Percentiles rank a stretch among this genome's conserved stretches.
phyloP scores from a whole-genome alignment of 2,797 vertebrate species.

The Alcedo atthis region DNA sequence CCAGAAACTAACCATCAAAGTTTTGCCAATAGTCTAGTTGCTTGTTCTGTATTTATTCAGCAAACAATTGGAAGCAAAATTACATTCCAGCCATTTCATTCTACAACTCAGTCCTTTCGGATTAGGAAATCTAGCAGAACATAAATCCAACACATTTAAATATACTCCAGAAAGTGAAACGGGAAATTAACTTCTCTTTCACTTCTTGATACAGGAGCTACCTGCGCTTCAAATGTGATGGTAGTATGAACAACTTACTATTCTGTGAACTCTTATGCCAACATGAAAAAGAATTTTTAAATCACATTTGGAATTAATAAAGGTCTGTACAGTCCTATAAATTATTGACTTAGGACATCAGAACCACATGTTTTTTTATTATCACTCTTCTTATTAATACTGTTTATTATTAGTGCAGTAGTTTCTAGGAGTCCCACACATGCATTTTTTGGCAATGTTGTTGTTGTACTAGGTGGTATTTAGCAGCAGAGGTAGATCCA shows the following conservation, averaged over 20 bases:
- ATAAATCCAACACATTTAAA: slow-evolving; percentile 61
- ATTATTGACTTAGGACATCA: neutral
- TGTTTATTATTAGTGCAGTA: neutral
- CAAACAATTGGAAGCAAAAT: slow-evolving; percentile 59
- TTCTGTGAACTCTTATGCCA: neutral
- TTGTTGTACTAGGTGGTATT: neutral
- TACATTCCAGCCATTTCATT: slow-evolving; percentile 54
- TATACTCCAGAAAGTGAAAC: slow-evolving; percentile 53
- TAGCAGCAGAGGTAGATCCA: neutral
- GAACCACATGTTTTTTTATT: slow-evolving; percentile 16
- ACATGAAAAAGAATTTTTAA: neutral
- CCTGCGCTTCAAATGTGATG: neutral
- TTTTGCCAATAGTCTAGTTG: slow-evolving; percentile 14
- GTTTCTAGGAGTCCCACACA: neutral
- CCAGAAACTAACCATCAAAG: slow-evolving; percentile 20
- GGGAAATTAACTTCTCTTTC: slow-evolving; percentile 75
- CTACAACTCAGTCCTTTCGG: slow-evolving; percentile 39
- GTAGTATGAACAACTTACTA: neutral
- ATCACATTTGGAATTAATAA: slow-evolving; percentile 32
- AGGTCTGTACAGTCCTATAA: neutral
- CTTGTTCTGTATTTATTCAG: slow-evolving; percentile 60
- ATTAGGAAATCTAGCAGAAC: slow-evolving; percentile 60
- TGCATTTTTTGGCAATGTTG: neutral
- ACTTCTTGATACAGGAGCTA: slow-evolving; percentile 15
- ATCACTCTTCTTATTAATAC: neutral